Evolutionary conservation across 2,888 invertebrate species (phyloP), one percentile per base, ranked within the genome.

Genomic region (Thecophora atra): DNA sequence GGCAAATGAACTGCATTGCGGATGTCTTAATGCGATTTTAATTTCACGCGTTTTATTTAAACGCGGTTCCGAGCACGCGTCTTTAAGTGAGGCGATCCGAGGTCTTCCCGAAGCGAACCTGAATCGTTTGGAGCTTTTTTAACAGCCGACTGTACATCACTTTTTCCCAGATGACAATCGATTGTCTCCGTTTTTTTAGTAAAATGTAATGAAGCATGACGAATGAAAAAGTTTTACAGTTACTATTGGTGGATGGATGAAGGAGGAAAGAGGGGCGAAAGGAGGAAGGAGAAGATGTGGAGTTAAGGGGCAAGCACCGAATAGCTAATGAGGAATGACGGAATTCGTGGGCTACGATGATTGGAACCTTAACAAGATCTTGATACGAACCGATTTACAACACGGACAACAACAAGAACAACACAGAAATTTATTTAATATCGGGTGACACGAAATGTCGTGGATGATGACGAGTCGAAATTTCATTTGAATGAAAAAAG

Each of bases 381-480:
- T n/a, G 47, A 47, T 47, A 47, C 8, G n/a, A 8, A 47, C 47
- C 47, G 47, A 47, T 47, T 47, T 47, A 47, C 15, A 47, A n/a
- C n/a, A n/a, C 28, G 26, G 8, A 15, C 17, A 24, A 17, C 15
- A 26, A 13, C 26, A 54, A 6, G 17, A 19, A 54, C n/a, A n/a
- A n/a, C n/a, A n/a, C 17, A 37, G 13, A 42, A 67, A 56, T 56
- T 54, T 37, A 67, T 56, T 67, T 67, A 67, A 67, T 67, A 67
- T 56, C 42, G 17, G 42, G 56, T 19, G 67, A 56, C 67, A 67
- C 21, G 56, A 67, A 56, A 56, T 56, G 66, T 66, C 66, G 52
- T 66, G 66, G 52, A 19, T 21, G 67, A 67, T 67, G 67, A 67
- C 67, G 42, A 56, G 67, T 56, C 67, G 44, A 21, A 54, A 56